phyloP scores from a whole-genome alignment of 2,797 vertebrate genomes.

The Acanthurus lineatus region DNA sequence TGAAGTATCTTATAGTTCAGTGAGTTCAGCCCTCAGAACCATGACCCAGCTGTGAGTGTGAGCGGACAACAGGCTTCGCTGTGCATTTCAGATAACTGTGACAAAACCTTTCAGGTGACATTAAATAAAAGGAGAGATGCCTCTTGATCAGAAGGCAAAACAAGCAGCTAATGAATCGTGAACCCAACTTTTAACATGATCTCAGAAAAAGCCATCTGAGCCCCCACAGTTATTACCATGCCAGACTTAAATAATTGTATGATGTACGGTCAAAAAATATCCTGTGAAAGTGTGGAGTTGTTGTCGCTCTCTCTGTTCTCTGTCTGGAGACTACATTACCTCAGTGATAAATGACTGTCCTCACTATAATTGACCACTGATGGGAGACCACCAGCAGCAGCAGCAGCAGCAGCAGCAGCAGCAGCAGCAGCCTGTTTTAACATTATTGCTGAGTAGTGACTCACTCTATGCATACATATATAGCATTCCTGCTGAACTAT shows the following conservation, averaged over 20 bases:
- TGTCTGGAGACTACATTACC: slow-evolving; percentile 46
- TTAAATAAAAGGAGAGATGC: not conserved
- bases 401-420: slow-evolving; percentile 8
- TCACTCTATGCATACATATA: slow-evolving; percentile 25
- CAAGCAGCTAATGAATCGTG: not conserved
- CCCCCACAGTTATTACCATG: slow-evolving; percentile 2
- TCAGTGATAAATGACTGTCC: slow-evolving; percentile 59
- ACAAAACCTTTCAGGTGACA: slow-evolving; percentile 5
- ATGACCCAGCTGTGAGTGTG: not conserved
- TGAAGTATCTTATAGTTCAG: slow-evolving; percentile 23
- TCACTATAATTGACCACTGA: slow-evolving; percentile 54
- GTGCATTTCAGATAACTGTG: slow-evolving; percentile 6
- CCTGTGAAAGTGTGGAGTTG: slow-evolving; percentile 10
- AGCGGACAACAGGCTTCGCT: slow-evolving; percentile 8
- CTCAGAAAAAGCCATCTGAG: not conserved
- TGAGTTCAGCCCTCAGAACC: slow-evolving; percentile 23
- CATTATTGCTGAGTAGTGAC: slow-evolving; percentile 34
- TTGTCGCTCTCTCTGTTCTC: slow-evolving; percentile 17
- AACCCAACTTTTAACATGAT: not conserved
- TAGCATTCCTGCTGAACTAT: slow-evolving; percentile 2
- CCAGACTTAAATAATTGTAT: slow-evolving; percentile 19
- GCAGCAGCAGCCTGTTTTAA: slow-evolving; percentile 24
- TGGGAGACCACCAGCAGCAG: slow-evolving; percentile 26
- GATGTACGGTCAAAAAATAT: slow-evolving; percentile 15
- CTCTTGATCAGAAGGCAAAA: not conserved